Evolutionary conservation across 2,113 vertebrate species (phyloP).

Genomic region (Rhinopomastus cyanomelas): DNA sequence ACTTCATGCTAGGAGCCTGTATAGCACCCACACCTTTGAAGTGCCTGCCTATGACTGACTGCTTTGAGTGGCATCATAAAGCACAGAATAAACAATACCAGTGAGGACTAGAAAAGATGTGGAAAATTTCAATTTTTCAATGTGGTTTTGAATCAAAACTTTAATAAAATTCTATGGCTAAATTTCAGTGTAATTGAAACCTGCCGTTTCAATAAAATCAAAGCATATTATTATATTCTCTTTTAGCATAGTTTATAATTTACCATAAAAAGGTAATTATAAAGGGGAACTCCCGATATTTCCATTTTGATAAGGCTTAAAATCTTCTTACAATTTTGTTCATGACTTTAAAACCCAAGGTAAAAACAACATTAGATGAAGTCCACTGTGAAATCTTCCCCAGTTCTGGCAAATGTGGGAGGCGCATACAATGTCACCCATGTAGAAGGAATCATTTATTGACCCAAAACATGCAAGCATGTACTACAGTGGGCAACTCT

Average conservation of each 20-base stretch:
- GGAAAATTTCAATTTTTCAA: background rate
- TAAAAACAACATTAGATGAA: background rate
- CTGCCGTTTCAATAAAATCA: background rate
- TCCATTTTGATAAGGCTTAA: background rate
- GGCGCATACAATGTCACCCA: background rate
- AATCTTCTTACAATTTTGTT: background rate
- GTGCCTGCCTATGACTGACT: background rate
- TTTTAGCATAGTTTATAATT: background rate
- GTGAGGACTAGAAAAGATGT: background rate
- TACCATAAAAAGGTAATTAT: background rate
- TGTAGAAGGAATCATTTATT: background rate
- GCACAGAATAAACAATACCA: background rate
- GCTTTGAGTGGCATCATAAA: background rate
- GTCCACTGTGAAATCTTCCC: background rate
- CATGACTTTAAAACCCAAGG: background rate
- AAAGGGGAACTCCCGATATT: background rate
- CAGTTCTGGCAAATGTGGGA: background rate
- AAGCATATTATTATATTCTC: background rate
- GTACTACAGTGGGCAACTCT: background rate
- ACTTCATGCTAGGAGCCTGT: background rate
- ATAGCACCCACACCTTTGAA: background rate
- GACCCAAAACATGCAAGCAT: background rate
- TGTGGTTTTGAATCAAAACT: background rate
- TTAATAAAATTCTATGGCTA: background rate
- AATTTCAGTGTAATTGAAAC: background rate